Base-by-base conservation (phyloP, 2,797 vertebrate species). In the Manis pentadactyla region DNA sequence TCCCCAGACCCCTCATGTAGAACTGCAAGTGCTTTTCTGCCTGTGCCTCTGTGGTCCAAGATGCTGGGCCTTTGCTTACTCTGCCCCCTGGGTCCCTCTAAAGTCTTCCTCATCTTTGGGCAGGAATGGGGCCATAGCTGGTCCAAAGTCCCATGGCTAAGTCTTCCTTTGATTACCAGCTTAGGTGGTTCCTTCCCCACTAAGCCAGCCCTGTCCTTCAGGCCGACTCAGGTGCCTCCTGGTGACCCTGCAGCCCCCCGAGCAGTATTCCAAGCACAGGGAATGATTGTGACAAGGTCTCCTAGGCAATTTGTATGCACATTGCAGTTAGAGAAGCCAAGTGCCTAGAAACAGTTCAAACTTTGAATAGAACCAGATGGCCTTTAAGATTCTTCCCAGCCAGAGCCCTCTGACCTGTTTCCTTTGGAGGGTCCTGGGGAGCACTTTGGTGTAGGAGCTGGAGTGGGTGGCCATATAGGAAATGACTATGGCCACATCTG, bases 381-480 rank as follows among this genome's bases (percentile, higher is more conserved):
- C 39, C 57, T 59, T 84, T 34, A 61, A 85, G n/a, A 81, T 57
- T 74, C 66, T 92, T 81, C 64, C n/a, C 79, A n/a, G 31, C 23
- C 7, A 2, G 57, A 89, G 34, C 21, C n/a, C 73, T 73, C 51
- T 18, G 18, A 42, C 79, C 34, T 9, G 27, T 89, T 71, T 74
- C n/a, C 5, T 66, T 17, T 7, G 46, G 46, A 46, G 11, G 46
- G 46, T 46, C 46, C 18, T 14, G 29, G 4, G 18, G 8, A 57
- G 37, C 68, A 49, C 37, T 10, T 18, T 0, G 1, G 46, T 13
- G 34, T 13, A 7, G 8, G 9, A 23, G 11, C 25, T 0, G 17
- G 18, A 11, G 37, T 29, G n/a, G 23, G 29, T 15, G 53, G n/a
- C 7, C 37, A 12, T 17, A 57, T 51, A 18, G 53, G 61, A 77